Evolutionary conservation across 2,797 vertebrate genomes (phyloP).

Genomic region (Emys orbicularis): DNA sequence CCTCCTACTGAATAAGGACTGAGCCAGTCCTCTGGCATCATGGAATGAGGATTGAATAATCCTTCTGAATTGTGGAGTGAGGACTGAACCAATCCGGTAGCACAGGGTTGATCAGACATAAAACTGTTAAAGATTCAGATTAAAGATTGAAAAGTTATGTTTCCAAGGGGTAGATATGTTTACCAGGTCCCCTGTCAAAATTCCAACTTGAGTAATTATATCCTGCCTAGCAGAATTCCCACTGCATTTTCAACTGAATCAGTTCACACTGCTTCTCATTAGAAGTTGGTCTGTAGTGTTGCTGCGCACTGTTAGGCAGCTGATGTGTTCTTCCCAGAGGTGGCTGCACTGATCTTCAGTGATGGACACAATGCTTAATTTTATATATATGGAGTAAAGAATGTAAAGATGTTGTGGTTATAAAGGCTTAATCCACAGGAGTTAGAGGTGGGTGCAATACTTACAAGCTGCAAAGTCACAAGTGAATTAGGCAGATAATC

Average conservation of each 20-base stretch:
- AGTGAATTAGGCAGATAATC: background rate
- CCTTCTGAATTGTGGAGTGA: background rate
- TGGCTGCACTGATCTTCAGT: conserved; percentile 2
- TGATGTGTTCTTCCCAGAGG: background rate
- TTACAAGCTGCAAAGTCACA: background rate
- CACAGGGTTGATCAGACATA: background rate
- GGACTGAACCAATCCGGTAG: background rate
- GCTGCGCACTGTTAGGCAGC: background rate
- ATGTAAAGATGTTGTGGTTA: conserved; percentile 36
- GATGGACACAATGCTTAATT: conserved; percentile 19
- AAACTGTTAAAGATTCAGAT: background rate
- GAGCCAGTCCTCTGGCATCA: background rate
- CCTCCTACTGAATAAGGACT: background rate
- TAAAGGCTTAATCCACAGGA: conserved; percentile 37
- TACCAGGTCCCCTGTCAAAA: background rate
- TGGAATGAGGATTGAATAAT: background rate
- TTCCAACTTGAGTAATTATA: background rate
- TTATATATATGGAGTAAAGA: conserved; percentile 23
- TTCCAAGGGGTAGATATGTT: background rate
- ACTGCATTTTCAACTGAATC: background rate
- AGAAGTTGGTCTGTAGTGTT: background rate
- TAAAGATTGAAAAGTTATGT: background rate
- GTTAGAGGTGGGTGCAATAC: background rate
- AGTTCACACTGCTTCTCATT: background rate
- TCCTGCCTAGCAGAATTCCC: background rate